A percentile compares a stretch with the other conserved stretches of the same genome.
Evolutionary conservation across 2,888 invertebrate species (phyloP).

Genomic region (Thyatira batis): DNA sequence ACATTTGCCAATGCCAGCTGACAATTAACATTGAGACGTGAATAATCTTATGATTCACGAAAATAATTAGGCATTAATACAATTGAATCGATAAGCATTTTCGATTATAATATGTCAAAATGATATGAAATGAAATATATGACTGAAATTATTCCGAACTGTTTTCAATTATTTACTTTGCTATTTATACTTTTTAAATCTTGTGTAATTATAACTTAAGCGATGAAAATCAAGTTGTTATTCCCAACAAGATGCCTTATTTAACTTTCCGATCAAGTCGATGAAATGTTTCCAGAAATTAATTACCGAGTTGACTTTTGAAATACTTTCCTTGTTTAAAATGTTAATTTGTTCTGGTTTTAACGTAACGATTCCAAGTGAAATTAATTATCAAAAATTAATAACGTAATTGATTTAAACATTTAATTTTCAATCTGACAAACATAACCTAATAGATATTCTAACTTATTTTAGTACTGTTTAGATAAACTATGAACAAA

Average conservation of each 20-base stretch:
- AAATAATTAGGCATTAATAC: too few relatives aligned
- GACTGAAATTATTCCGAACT: too few relatives aligned
- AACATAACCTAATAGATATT: too few relatives aligned
- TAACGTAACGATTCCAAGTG: background rate
- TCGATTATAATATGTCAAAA: too few relatives aligned
- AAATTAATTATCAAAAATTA: background rate
- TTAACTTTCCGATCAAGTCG: background rate
- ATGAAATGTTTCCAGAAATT: background rate
- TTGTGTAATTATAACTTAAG: background rate
- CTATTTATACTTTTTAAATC: background rate
- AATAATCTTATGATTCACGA: too few relatives aligned
- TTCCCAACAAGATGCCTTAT: background rate
- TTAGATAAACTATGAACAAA: too few relatives aligned
- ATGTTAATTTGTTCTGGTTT: background rate
- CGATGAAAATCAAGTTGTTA: background rate
- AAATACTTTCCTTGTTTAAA: background rate
- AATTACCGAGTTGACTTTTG: background rate
- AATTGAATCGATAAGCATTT: too few relatives aligned
- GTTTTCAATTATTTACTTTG: background rate
- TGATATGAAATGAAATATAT: too few relatives aligned
- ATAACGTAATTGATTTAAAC: background rate
- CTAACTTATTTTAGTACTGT: background rate
- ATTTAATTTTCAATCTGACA: background rate
- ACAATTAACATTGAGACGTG: too few relatives aligned
- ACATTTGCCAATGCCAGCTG: too few relatives aligned